Base-by-base conservation (phyloP, 1,140 invertebrate genomes). In the Orussus abietinus region DNA sequence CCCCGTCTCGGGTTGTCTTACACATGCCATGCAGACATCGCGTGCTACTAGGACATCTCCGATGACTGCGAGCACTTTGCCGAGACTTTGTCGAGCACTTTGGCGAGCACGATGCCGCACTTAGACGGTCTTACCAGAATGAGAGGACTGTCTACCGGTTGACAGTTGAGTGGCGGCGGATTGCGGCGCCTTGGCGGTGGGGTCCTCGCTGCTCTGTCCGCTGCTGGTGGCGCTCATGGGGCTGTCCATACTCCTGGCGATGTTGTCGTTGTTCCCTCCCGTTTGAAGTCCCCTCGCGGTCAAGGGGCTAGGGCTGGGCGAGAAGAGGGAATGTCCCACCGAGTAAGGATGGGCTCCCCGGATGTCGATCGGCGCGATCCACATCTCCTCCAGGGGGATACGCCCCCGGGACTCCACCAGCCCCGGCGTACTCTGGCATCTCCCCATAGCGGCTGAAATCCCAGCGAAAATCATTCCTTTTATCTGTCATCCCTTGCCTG, bases 361-460 rank as follows among this genome's bases (percentile, higher is more conserved):
- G n/a, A 68, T 60, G 37, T 76, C 74, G 30, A 73, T 32, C 3
- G 84, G 80, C 37, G 82, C 83, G 38, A 87, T 72, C 82, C 83
- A 85, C 90, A 93, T 93, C 32, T 93, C 85, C 72, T 95, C 90
- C 38, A 96, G 73, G 9, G 92, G 84, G 35, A 92, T 80, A 55
- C 90, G 85, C 21, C 92, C 92, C 42, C 81, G 79, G 6, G 91
- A 93, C 72, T 98, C 94, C 33, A 97, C 86, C 37, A 97, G 75
- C 9, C 93, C 94, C 12, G 95, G 94, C 19, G 94, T 95, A 47
- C 93, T 96, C 65, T 90, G 88, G 69, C 92, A 93, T 49, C 94
- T 81, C 53, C 91, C 88, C 84, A 96, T 88, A 42, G 90, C 88
- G 70, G 88, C 92, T 96, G 77, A 47, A 53, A 54, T 57, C 51